A percentile compares a stretch with the other conserved stretches of the same genome.
These are phyloP conservation scores for Loxodonta africana DNA, from an alignment of 2,113 vertebrate genomes.

Conservation along the genomic window DNA sequence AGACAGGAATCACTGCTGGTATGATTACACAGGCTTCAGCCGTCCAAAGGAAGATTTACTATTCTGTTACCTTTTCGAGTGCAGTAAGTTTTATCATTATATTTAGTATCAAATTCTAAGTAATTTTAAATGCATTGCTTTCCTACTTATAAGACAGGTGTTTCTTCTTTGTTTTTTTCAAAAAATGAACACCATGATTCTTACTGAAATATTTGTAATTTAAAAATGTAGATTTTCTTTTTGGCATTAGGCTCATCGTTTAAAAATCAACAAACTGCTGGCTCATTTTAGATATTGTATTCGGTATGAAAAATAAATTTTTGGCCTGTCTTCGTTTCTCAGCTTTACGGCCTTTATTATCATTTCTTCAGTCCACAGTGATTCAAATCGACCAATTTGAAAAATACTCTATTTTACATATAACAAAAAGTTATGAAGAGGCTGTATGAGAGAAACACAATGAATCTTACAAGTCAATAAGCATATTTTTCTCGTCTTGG, in stretches of 20 bases:
- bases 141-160: not conserved
- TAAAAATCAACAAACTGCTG: not conserved
- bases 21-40: not conserved
- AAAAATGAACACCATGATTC: conserved; percentile 59
- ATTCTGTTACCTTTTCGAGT: not conserved
- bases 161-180: not conserved
- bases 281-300: conserved; percentile 15
- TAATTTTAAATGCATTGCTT: conserved; percentile 50
- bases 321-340: conserved; percentile 45
- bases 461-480: conserved; percentile 36
- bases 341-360: not conserved
- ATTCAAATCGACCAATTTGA: conserved; percentile 49
- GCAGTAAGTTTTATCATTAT: conserved; percentile 45
- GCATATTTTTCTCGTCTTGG: not conserved
- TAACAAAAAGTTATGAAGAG: conserved; percentile 41
- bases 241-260: conserved; percentile 27
- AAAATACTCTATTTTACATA: conserved; percentile 45
- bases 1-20: not conserved
- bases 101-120: conserved; percentile 45
- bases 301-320: conserved; percentile 57
- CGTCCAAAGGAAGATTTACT: not conserved
- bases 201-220: conserved; percentile 38
- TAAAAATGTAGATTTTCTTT: conserved; percentile 41
- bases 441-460: conserved; percentile 32
- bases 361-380: not conserved